These are phyloP conservation scores for Notodonta ziczac DNA, from an alignment of 2,888 invertebrate species.

Conservation along the genomic window DNA sequence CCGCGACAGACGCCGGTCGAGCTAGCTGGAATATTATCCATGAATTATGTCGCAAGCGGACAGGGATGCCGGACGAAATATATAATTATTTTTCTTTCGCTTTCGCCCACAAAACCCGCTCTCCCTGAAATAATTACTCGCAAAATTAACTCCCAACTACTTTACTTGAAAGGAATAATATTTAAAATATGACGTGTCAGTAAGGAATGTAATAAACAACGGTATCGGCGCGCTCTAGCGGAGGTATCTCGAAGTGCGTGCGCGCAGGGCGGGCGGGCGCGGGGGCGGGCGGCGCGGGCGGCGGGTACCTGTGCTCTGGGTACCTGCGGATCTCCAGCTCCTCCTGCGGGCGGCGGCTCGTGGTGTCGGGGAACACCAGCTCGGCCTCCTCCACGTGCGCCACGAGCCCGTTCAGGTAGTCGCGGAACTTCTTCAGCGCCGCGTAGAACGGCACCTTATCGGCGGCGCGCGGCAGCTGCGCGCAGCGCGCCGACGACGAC, in stretches of 20 bases:
- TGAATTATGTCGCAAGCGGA: no score
- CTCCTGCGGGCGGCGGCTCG: slow-evolving; percentile 77
- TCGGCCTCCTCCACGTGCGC: slow-evolving; percentile 94
- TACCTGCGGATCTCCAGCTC: slow-evolving; percentile 83
- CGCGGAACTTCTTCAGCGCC: slow-evolving; percentile 97
- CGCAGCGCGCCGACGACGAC: slow-evolving; percentile 98
- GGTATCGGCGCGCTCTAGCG: background rate
- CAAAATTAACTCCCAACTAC: no score
- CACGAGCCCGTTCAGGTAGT: slow-evolving; percentile 95
- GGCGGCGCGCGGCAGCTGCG: slow-evolving; percentile 97
- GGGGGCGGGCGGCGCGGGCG: slow-evolving; percentile 8
- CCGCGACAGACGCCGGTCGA: background rate
- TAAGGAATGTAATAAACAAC: no score
- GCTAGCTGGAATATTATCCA: no score
- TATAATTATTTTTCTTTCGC: no score
- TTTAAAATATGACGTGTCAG: no score
- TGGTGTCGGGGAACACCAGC: slow-evolving; percentile 90
- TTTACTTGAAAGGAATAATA: no score
- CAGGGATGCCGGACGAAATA: no score
- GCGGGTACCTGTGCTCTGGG: slow-evolving; percentile 9
- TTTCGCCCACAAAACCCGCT: no score
- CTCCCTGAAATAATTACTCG: no score
- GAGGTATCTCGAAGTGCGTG: slow-evolving; percentile 1
- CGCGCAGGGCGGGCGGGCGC: slow-evolving; percentile 5
- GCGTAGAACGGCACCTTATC: slow-evolving; percentile 99